A percentile compares a stretch with the other conserved stretches of the same genome.
Conservation (phyloP, 2,888 invertebrate genomes). For the Deroplatys truncata region DNA sequence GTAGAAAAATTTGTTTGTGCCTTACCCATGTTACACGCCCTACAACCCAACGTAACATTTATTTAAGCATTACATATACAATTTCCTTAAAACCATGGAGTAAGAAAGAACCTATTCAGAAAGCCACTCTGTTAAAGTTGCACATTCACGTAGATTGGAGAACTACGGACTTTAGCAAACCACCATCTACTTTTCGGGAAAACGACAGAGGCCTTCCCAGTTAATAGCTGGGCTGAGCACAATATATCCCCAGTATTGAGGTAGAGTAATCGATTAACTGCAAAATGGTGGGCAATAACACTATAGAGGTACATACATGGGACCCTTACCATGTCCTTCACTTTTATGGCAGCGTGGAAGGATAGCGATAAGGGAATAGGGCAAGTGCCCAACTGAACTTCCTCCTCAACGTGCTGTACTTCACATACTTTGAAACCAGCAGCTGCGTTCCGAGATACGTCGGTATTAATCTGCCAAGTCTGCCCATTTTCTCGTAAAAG, state of each 20-base stretch:
- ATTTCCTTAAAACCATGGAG: no score
- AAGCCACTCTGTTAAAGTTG: no score
- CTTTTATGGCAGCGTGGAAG: neutral
- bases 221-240: neutral
- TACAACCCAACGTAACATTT: no score
- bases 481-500: neutral
- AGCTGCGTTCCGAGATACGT: neutral
- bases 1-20: no score
- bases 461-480: neutral
- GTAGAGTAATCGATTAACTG: neutral
- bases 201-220: neutral
- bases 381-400: neutral
- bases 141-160: neutral
- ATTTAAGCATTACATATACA: no score
- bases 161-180: neutral
- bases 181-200: neutral
- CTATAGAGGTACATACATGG: neutral
- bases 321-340: neutral
- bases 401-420: neutral
- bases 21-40: no score
- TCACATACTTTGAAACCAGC: neutral
- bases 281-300: neutral
- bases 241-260: neutral
- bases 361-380: neutral
- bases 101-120: no score